Evolutionary conservation across 37 sponge, comb jelly and placozoan species (phyloP).

Genomic region (Hormiphora californensis): DNA sequence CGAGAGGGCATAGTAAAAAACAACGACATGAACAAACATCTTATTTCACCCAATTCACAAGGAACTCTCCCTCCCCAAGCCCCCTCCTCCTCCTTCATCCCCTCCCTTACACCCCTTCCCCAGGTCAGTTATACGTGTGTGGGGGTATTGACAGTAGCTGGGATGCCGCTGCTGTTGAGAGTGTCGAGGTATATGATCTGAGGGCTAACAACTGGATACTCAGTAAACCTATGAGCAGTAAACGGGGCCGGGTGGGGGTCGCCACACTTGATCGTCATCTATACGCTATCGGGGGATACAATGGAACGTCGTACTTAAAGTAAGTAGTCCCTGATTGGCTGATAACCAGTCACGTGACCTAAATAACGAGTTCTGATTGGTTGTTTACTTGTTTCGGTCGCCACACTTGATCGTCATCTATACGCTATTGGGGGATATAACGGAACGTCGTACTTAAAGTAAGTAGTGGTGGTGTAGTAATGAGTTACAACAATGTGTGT

Average conservation of each 20-base stretch:
- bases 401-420: conserved; percentile 25
- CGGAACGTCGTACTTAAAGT: conserved; percentile 46
- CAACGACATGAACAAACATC: too few relatives aligned
- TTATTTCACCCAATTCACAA: too few relatives aligned
- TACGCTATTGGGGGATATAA: conserved; percentile 53
- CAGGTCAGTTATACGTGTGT: conserved; percentile 55
- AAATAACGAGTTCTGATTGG: too few relatives aligned
- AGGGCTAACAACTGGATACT: conserved; percentile 7
- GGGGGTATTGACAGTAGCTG: conserved; percentile 55
- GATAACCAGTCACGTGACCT: too few relatives aligned
- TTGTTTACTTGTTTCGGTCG: too few relatives aligned
- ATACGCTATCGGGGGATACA: conserved; percentile 51
- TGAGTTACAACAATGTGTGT: too few relatives aligned
- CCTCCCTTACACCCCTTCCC: neutral
- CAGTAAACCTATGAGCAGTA: conserved; percentile 38
- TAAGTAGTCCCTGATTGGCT: too few relatives aligned
- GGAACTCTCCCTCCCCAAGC: too few relatives aligned
- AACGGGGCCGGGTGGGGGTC: conserved; percentile 31
- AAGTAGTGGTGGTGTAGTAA: too few relatives aligned
- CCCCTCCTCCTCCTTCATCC: too few relatives aligned
- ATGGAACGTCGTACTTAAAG: conserved; percentile 44
- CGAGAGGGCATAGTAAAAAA: too few relatives aligned
- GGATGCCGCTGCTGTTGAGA: conserved; percentile 51
- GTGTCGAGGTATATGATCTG: conserved; percentile 50
- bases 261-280: conserved; percentile 35